Base-by-base conservation (phyloP, 1,140 invertebrate genomes). In the Ips nitidus region DNA sequence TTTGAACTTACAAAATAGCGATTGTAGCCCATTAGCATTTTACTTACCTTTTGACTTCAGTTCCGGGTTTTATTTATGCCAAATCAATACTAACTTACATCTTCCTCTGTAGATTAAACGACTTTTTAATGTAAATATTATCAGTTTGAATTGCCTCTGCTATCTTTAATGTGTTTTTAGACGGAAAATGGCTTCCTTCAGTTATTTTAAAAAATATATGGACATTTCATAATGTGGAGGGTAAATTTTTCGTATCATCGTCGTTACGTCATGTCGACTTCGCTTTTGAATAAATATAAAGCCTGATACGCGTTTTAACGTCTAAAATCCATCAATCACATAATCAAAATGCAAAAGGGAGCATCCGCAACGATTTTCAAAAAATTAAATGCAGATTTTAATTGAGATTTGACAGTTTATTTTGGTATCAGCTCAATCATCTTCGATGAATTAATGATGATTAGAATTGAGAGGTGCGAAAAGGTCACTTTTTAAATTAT, bases 211-310 rank as follows among this genome's bases (percentile, higher is more conserved):
- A 68, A 68, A 22, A 22, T 22, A 68, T 68, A 61, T 68, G 42
- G 52, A 61, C 43, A 57, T 63, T 70, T 64, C 57, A 61, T 70
- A 70, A 64, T 64, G 39, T 53, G 52, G 47, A 64, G 68, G 60
- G 52, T 57, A 40, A 63, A 63, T 70, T 70, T 70, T 41, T 70
- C 68, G 60, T 70, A 70, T 70, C 68, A 70, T 61, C 68, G 45
- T 70, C 59, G 8, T 4, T 52, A 70, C 50, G 68, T 70, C 61
- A 40, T 63, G 68, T 63, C 58, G 59, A 70, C 68, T 70, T 55
- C 55, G 68, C 68, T 64, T 70, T 70, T 70, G 68, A 64, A 70
- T 70, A 70, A 70, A 70, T 70, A 63, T 63, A 70, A 53, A 70
- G 37, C 47, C 68, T 57, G 68, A 63, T 70, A 58, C 64, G 60